Evolutionary conservation across 64 coral and sea anemone genomes (phyloP), one percentile per base, ranked within the genome.

Genomic region (Porites lutea): DNA sequence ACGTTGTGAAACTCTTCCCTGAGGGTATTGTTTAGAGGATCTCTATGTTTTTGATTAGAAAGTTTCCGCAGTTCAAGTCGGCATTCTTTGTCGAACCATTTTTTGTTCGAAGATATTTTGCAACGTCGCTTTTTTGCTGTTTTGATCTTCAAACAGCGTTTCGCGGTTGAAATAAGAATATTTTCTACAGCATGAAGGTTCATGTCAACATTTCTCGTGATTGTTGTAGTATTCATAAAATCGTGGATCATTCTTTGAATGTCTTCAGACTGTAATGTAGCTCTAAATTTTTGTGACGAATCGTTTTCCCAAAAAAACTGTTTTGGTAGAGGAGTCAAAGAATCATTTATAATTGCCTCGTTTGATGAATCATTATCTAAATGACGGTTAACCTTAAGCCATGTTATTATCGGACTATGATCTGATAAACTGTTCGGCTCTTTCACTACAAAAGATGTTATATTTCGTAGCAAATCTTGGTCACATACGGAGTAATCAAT

Each of bases 21-120:
- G 77, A 87, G 48, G 72, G 3, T 48, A 13, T 21, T 47, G 50
- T 87, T 72, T 13, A 53, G 75, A 22, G 86, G 86, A 44, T 88
- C 65, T 74, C 49, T 74, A 60, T 88, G 86, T 88, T 75, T 88
- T 75, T 59, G 65, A 73, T 88, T 76, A 75, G 71, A 72, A 54
- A 88, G 59, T 60, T 88, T 88, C 74, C 70, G 16, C 52, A 76
- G 53, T 72, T 88, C 71, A 16, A 8, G 54, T 74, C 74, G 74
- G 0, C 86, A 88, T 74, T 88, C 86, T 20, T 53, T 16, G 52
- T 88, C 86, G 74, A 88, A 88, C 70, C 86, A 88, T 88, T 88
- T 88, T 57, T 88, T 88, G n/a, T 75, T 72, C 43, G 49, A 37
- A 1, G 27, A 37, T 37, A 1, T 37, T 37, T 37, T 74, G 57